A percentile compares a stretch with the other conserved stretches of the same genome.
These are phyloP conservation scores for Bellardia pandia DNA, from an alignment of 2,888 invertebrate species.

Conservation along the genomic window DNA sequence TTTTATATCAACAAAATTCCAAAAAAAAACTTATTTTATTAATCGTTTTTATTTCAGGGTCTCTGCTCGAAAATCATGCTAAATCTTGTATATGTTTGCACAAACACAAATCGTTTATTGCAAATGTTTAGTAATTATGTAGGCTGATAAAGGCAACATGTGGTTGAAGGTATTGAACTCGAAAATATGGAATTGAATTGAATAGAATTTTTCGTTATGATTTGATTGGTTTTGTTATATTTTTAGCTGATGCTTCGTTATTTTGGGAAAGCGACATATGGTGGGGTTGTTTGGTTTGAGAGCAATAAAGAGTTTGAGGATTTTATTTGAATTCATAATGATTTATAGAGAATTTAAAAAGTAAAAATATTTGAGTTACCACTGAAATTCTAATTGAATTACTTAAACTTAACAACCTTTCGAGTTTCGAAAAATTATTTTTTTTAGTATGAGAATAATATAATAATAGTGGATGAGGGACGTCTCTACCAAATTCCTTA, in stretches of 20 bases:
- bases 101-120: slow-evolving; percentile 81
- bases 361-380: neutral
- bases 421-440: too few relatives aligned
- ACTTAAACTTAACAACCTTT: too few relatives aligned
- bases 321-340: neutral
- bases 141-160: slow-evolving; percentile 54
- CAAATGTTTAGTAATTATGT: slow-evolving; percentile 75
- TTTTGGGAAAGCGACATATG: neutral
- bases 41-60: neutral
- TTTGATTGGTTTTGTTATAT: neutral
- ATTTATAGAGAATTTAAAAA: neutral
- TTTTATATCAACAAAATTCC: slow-evolving; percentile 11
- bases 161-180: slow-evolving; percentile 57
- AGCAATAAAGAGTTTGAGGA: neutral
- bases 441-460: too few relatives aligned
- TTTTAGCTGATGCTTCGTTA: neutral
- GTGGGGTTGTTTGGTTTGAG: neutral
- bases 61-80: slow-evolving; percentile 4
- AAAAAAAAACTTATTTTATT: slow-evolving; percentile 27
- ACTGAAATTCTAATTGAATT: too few relatives aligned
- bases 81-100: slow-evolving; percentile 61
- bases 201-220: neutral
- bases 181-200: slow-evolving; percentile 49
- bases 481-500: too few relatives aligned
- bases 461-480: too few relatives aligned